Conservation (phyloP, 2,888 invertebrate species). For the Leuctra nigra region DNA sequence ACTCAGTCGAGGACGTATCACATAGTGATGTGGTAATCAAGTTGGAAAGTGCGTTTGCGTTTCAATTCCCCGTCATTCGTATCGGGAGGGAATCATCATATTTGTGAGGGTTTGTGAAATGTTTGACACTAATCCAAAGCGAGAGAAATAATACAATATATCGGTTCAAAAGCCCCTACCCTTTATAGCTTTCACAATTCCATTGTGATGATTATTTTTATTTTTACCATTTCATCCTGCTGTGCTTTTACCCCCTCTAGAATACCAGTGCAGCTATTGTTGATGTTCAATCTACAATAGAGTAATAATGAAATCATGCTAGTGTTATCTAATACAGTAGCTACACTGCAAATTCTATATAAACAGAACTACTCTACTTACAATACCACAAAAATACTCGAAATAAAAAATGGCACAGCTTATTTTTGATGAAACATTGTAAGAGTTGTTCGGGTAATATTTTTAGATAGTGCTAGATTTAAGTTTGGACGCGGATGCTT, state of each 20-base stretch:
- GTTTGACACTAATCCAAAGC: conserved; percentile 26
- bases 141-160: conserved; percentile 26
- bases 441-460: background rate
- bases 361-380: background rate
- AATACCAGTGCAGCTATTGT: conserved; percentile 21
- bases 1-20: conserved; percentile 1
- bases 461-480: conserved; percentile 8
- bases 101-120: conserved; percentile 9
- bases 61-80: conserved; percentile 7
- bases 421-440: background rate
- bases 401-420: background rate
- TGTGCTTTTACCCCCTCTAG: conserved; percentile 8
- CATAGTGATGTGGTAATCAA: conserved; percentile 1
- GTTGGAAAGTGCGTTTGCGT: conserved; percentile 6
- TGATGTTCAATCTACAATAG: conserved; percentile 2
- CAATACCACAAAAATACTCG: conserved; percentile 7
- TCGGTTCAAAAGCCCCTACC: conserved; percentile 18
- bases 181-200: conserved; percentile 17
- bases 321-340: conserved; percentile 13
- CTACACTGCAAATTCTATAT: background rate
- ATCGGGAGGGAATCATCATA: background rate
- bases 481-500: background rate
- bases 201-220: conserved; percentile 18
- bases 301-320: background rate
- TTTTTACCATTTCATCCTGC: conserved; percentile 9